phyloP scores from a whole-genome alignment of 2,888 invertebrate genomes.

The Emmelina monodactyla region DNA sequence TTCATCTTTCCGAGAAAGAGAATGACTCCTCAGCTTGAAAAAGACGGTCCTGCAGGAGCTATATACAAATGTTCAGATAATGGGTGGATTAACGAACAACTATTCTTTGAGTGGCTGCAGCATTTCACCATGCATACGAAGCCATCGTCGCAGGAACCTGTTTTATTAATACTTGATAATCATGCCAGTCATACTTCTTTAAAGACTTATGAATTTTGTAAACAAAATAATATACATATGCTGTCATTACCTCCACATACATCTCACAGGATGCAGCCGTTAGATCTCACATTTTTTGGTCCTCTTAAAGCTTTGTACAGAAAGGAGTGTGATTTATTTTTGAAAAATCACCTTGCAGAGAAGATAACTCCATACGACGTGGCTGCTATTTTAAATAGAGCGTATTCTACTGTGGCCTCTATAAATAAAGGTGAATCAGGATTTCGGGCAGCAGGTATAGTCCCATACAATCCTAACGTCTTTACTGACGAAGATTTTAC shows the following conservation, averaged over 20 bases:
- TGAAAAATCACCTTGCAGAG: background rate
- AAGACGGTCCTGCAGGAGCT: conserved; percentile 24
- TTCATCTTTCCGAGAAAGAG: conserved; percentile 42
- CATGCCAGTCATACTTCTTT: conserved; percentile 21
- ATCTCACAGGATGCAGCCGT: conserved; percentile 19
- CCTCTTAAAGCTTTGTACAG: background rate
- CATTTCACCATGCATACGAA: conserved; percentile 20
- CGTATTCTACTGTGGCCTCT: conserved; percentile 9
- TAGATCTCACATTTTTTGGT: conserved; percentile 5
- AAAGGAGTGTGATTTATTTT: conserved; percentile 1
- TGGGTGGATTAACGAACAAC: conserved; percentile 5
- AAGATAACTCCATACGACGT: conserved; percentile 9
- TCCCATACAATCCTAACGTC: conserved; percentile 15
- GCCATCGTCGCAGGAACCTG: conserved; percentile 14
- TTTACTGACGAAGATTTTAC: conserved; percentile 16
- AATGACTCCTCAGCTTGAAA: conserved; percentile 29
- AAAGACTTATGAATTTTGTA: conserved; percentile 17
- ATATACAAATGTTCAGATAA: conserved; percentile 12
- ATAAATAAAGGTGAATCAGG: conserved; percentile 8
- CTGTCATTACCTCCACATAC: conserved; percentile 19
- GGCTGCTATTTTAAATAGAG: conserved; percentile 9
- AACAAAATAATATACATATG: conserved; percentile 15
- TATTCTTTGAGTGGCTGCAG: conserved; percentile 20
- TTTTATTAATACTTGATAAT: conserved; percentile 23
- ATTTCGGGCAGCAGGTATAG: conserved; percentile 9